These are phyloP conservation scores for Ormyrus rosae DNA, from an alignment of 2,888 invertebrate genomes.

Conservation along the genomic window DNA sequence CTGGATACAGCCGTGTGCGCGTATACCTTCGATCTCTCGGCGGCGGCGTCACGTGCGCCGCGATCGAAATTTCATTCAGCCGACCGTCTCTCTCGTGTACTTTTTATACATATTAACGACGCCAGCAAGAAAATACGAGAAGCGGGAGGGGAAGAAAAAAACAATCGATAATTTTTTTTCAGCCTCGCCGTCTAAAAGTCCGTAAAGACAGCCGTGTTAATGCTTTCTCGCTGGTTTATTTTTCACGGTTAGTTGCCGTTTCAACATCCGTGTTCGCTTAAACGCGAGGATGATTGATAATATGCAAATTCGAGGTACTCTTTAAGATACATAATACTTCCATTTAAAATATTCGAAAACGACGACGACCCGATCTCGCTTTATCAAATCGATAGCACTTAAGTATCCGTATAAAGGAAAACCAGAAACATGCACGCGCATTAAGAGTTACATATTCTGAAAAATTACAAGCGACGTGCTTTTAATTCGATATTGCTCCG, in stretches of 20 bases:
- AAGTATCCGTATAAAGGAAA: neutral
- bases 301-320: conserved; percentile 39
- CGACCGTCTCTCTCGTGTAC: neutral
- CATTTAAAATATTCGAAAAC: conserved; percentile 34
- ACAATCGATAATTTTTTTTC: conserved; percentile 1
- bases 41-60: conserved; percentile 13
- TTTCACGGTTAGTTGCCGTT: conserved; percentile 27
- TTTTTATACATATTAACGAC: conserved; percentile 42
- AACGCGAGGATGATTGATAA: conserved; percentile 49
- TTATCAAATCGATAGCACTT: conserved; percentile 23
- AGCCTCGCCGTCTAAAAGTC: neutral
- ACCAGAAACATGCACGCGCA: neutral
- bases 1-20: conserved; percentile 14
- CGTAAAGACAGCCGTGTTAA: neutral
- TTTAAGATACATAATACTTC: conserved; percentile 49
- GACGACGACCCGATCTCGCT: conserved; percentile 18
- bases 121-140: neutral
- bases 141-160: neutral
- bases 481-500: conserved; percentile 1
- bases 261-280: conserved; percentile 37
- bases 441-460: neutral
- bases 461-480: neutral
- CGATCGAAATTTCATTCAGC: conserved; percentile 42
- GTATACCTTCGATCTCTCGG: neutral
- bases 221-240: conserved; percentile 5